These are phyloP conservation scores for Malurus splendens DNA, from an alignment of 2,797 vertebrate genomes.

Conservation along the genomic window DNA sequence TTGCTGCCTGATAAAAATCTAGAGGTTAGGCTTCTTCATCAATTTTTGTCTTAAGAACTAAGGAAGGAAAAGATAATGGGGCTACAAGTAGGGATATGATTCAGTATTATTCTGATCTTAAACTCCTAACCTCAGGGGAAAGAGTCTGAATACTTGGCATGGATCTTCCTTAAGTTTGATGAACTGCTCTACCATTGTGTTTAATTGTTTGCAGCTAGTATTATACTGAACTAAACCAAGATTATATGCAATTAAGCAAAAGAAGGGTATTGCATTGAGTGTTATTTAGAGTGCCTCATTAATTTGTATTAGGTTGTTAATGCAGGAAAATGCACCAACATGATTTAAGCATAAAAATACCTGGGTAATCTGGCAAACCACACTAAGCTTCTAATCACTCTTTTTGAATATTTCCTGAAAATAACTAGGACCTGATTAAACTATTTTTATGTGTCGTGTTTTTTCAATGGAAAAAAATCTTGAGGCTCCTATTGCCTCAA, in stretches of 20 bases:
- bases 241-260: slow-evolving; percentile 59
- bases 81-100: slow-evolving; percentile 15
- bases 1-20: slow-evolving; percentile 39
- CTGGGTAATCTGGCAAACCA: not conserved
- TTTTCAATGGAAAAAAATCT: not conserved
- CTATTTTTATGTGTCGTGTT: not conserved
- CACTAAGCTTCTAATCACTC: not conserved
- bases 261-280: slow-evolving; percentile 1
- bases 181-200: slow-evolving; percentile 40
- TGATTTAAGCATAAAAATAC: slow-evolving; percentile 12
- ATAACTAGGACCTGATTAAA: not conserved
- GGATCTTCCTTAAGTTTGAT: slow-evolving; percentile 61
- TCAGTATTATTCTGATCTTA: slow-evolving; percentile 30
- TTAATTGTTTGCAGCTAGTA: slow-evolving; percentile 60
- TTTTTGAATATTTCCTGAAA: not conserved
- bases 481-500: not conserved
- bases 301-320: slow-evolving; percentile 52
- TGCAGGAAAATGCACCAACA: not conserved
- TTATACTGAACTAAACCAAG: slow-evolving; percentile 52
- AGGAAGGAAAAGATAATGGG: slow-evolving; percentile 12
- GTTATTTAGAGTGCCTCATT: slow-evolving; percentile 30
- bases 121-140: slow-evolving; percentile 14
- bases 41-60: slow-evolving; percentile 20
- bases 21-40: slow-evolving; percentile 37
- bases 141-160: slow-evolving; percentile 25